Evolutionary conservation across 2,888 invertebrate genomes (phyloP).

Genomic region (Lepidocyrtoides sp.): DNA sequence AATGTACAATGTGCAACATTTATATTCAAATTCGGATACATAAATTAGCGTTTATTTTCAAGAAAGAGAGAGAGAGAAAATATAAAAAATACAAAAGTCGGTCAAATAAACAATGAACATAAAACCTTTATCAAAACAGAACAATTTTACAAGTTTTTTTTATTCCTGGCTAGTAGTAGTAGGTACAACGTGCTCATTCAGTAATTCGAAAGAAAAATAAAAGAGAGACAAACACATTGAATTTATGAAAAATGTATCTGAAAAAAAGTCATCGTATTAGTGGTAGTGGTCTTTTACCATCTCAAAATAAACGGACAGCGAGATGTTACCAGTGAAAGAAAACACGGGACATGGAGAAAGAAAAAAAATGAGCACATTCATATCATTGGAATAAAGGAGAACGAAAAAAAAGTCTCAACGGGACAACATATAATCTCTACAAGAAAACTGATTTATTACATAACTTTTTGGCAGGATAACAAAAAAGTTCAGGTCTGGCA

Average conservation of each 20-base stretch:
- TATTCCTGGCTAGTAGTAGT: no score
- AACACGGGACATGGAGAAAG: conserved; percentile 43
- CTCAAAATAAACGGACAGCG: conserved; percentile 39
- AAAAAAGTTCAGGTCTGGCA: conserved; percentile 78
- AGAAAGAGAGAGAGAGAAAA: conserved; percentile 15
- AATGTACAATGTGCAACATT: background rate
- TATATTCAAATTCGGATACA: background rate
- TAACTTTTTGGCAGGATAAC: conserved; percentile 80
- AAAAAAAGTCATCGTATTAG: conserved; percentile 39
- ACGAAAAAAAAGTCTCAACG: conserved; percentile 74
- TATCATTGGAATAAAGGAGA: conserved; percentile 69
- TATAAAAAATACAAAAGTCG: conserved; percentile 55
- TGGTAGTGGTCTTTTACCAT: background rate
- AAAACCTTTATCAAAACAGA: conserved; percentile 57
- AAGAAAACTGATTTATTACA: conserved; percentile 80
- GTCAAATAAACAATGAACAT: conserved; percentile 72
- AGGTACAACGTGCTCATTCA: background rate
- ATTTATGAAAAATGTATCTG: conserved; percentile 9
- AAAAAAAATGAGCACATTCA: conserved; percentile 70
- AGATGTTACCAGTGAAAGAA: conserved; percentile 40
- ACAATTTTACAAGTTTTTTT: background rate
- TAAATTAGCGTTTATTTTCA: background rate
- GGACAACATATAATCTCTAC: conserved; percentile 78
- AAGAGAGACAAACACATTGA: background rate
- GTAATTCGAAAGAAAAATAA: background rate